Base-by-base conservation (phyloP, 2,888 invertebrate species). In the Lycaena phlaeas region DNA sequence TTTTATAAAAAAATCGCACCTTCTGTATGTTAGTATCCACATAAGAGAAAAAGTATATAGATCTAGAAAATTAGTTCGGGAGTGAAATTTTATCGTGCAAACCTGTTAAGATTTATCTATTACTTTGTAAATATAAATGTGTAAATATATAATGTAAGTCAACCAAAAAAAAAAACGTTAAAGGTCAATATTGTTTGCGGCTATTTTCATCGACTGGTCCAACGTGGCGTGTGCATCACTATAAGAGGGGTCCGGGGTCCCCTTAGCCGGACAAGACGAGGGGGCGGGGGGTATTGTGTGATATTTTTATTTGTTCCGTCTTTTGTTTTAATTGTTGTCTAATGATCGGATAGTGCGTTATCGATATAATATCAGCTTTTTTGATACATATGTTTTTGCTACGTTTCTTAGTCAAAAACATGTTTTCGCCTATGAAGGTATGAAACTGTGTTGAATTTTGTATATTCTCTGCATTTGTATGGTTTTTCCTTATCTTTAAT, bases 291-390 rank as follows among this genome's bases (percentile, higher is more conserved):
- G 68, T 72, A 68, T 64, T 59, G 60, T 65, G 61, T 67, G 67
- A 60, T 76, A 75, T 75, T 78, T 77, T 76, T 78, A 75, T 75
- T 71, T 69, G 68, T 67, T 66, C 64, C 59, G 54, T 58, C 61
- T 64, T 57, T 60, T 64, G 58, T 64, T 68, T 68, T 77, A 74
- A 78, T 78, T 72, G 72, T 59, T 61, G 60, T 56, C 68, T 76
- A 76, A 76, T 76, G 71, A 72, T 68, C 63, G 58, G 26, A 15
- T 12, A 42, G 44, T 40, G 34, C 37, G 43, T 12, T 29, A 26
- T 31, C 15, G 18, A 29, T 18, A n/a, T n/a, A n/a, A n/a, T n/a
- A n/a, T n/a, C n/a, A 31, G 29, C 15, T 5, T 9, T 29, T 29
- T 29, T n/a, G n/a, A n/a, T n/a, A n/a, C n/a, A n/a, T n/a, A n/a